phyloP scores from a whole-genome alignment of 2,113 vertebrate genomes.

The Bucco capensis region DNA sequence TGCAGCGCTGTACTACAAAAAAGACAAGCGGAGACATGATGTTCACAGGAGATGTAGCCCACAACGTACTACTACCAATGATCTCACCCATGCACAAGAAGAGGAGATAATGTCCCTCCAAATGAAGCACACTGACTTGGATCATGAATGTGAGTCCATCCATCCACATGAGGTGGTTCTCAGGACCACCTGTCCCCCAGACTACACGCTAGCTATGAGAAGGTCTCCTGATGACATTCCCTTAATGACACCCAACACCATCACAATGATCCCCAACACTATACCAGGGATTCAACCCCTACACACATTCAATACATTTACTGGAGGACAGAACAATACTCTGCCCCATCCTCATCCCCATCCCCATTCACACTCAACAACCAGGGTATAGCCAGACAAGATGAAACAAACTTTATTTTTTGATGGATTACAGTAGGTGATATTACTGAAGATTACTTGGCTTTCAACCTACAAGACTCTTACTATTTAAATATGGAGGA shows the following conservation, averaged over 20 bases:
- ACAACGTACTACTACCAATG: constrained; percentile 88
- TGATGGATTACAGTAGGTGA: constrained; percentile 80
- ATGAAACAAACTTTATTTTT: constrained; percentile 82
- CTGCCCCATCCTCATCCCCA: constrained; percentile 92
- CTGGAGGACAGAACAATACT: constrained; percentile 96
- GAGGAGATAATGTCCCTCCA: constrained; percentile 99
- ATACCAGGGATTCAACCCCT: constrained; percentile 94
- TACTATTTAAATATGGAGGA: constrained; percentile 83
- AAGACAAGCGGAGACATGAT: constrained; percentile 95
- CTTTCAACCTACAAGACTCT: constrained; percentile 81
- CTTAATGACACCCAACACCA: constrained; percentile 98
- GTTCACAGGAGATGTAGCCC: constrained; percentile 95
- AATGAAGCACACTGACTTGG: constrained; percentile 98
- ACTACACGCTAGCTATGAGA: constrained; percentile 98
- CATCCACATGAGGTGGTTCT: constrained; percentile 96
- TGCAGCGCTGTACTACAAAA: constrained; percentile 97
- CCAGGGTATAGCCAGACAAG: constrained; percentile 96
- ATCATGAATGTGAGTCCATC: constrained; percentile 94
- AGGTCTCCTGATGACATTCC: constrained; percentile 98
- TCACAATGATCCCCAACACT: constrained; percentile 98
- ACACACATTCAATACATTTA: constrained; percentile 95
- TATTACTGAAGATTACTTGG: constrained; percentile 78
- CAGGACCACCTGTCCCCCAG: constrained; percentile 95
- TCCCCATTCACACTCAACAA: constrained; percentile 98
- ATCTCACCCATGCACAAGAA: constrained; percentile 95